Base-by-base conservation (phyloP, 1,140 invertebrate genomes). In the Bombus confusus region DNA sequence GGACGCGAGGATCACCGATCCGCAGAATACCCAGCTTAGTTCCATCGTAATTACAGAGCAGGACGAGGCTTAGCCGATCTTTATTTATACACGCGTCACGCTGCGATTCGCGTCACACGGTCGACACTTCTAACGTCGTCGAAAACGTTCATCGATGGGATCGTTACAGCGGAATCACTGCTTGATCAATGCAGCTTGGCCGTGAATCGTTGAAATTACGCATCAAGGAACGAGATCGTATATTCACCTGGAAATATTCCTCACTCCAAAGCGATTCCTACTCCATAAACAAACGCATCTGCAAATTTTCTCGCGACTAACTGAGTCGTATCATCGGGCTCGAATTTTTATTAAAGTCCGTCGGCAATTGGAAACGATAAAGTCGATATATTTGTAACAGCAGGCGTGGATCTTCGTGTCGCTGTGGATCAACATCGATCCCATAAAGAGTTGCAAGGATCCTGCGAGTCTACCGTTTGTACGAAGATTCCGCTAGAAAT, bases 21-120 rank as follows among this genome's bases (percentile, higher is more conserved):
- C 93, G 87, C 91, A 91, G 92, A 93, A 93, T 94, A 94, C 93
- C 93, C 92, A 91, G 94, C 94, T 95, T 95, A 95, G 92, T 94
- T 93, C 92, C 92, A 81, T 93, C 93, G 94, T 94, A 95, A 95
- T 95, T 95, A 94, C 94, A 93, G 92, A 34, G 90, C 92, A 93
- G 91, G 93, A 91, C 92, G 89, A 93, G 89, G 93, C 93, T 95
- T 95, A 95, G 90, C 91, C 92, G 90, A 92, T 94, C 93, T 93
- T 95, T 94, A 94, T 94, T 94, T 95, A 94, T 94, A 94, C 91
- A 92, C 90, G 88, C 88, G 88, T 88, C 89, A 90, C 90, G 86
- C 89, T 71, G 86, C 78, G 83, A 90, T 84, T 80, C 75, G 80
- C 74, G 76, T 81, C 79, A 81, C 85, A 80, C 77, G 9, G 80